A percentile compares a stretch with the other conserved stretches of the same genome.
These are phyloP conservation scores for Myopa testacea DNA, from an alignment of 2,888 invertebrate genomes.

Conservation along the genomic window DNA sequence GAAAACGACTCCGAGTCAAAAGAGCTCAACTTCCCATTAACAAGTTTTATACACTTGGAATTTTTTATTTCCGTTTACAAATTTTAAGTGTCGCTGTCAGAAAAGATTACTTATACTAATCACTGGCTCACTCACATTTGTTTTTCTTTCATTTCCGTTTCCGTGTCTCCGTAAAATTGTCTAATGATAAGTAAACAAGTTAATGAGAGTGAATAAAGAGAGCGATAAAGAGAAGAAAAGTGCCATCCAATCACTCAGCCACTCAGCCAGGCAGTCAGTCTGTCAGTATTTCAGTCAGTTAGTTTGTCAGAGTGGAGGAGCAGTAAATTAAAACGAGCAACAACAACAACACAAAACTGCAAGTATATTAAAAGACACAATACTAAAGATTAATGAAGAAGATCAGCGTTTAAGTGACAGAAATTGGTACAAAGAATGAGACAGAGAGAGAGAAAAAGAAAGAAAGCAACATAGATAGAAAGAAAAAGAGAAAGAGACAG, in stretches of 20 bases:
- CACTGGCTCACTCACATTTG: neutral
- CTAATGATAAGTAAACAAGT: slow-evolving; percentile 34
- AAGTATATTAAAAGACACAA: neutral
- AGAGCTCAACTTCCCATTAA: too few species aligned
- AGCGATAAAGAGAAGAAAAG: neutral
- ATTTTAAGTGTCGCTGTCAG: neutral
- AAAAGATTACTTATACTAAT: neutral
- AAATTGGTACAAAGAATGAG: too few species aligned
- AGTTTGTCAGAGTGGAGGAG: neutral
- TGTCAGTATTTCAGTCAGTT: neutral
- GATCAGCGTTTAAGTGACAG: too few species aligned
- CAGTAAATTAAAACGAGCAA: neutral
- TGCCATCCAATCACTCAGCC: neutral
- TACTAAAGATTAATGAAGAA: too few species aligned
- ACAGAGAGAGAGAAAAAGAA: too few species aligned
- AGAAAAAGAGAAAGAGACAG: too few species aligned
- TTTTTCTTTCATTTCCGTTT: neutral
- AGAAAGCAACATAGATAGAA: too few species aligned
- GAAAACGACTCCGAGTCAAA: too few species aligned
- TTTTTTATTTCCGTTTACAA: neutral
- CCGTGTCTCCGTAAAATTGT: slow-evolving; percentile 1
- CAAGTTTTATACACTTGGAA: neutral
- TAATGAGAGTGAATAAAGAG: slow-evolving; percentile 25
- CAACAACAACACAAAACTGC: neutral
- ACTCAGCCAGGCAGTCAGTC: neutral